A percentile compares a stretch with the other conserved stretches of the same genome.
These are phyloP conservation scores for Diploptera punctata DNA, from an alignment of 2,888 invertebrate genomes.

Conservation along the genomic window DNA sequence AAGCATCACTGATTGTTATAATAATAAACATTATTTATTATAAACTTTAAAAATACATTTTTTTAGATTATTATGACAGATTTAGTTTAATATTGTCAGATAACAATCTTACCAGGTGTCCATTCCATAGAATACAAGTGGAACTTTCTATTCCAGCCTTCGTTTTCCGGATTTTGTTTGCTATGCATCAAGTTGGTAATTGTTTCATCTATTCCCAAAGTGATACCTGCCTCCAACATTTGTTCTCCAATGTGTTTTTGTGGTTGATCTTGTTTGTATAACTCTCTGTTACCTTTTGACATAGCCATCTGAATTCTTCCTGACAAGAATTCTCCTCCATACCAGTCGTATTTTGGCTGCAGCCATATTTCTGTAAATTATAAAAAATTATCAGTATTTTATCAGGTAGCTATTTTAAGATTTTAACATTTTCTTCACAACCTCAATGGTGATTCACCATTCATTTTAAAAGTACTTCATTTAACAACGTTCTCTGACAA, in stretches of 20 bases:
- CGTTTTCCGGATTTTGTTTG: constrained; percentile 10
- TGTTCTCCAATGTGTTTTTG: constrained; percentile 27
- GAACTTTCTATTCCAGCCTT: constrained; percentile 61
- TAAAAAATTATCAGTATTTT: too few relatives aligned
- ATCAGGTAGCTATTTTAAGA: too few relatives aligned
- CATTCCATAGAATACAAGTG: constrained; percentile 75
- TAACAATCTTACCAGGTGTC: constrained; percentile 70
- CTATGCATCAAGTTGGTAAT: not conserved
- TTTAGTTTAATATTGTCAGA: too few relatives aligned
- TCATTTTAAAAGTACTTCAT: too few relatives aligned
- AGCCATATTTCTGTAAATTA: constrained; percentile 56
- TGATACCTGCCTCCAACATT: constrained; percentile 33
- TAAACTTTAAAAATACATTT: too few relatives aligned
- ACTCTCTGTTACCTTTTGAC: constrained; percentile 65
- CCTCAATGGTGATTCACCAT: too few relatives aligned
- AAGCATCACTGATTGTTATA: too few relatives aligned
- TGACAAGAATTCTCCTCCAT: constrained; percentile 58
- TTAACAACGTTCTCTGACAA: too few relatives aligned
- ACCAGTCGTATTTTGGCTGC: constrained; percentile 49
- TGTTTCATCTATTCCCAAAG: constrained; percentile 13
- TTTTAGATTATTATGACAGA: too few relatives aligned
- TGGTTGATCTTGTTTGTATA: constrained; percentile 38
- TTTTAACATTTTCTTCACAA: too few relatives aligned
- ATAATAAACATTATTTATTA: too few relatives aligned
- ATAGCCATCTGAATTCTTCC: constrained; percentile 77